These are phyloP conservation scores for Lasioglossum lativentre DNA, from an alignment of 2,888 invertebrate genomes.

Conservation along the genomic window DNA sequence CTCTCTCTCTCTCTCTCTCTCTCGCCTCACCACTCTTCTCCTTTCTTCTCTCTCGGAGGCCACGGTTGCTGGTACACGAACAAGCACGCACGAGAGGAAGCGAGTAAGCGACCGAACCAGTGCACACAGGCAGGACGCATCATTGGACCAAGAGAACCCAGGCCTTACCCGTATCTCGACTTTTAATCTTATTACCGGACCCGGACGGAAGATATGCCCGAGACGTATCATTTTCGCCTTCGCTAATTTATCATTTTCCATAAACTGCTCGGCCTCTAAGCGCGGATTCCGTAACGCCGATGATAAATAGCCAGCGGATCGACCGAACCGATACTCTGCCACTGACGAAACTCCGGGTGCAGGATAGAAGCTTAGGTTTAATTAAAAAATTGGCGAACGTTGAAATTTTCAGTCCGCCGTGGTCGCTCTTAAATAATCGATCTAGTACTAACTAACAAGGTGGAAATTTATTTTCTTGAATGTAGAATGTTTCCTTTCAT, in stretches of 20 bases:
- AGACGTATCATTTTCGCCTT: constrained; percentile 77
- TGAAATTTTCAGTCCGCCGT: no score
- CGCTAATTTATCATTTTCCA: constrained; percentile 75
- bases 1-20: neutral
- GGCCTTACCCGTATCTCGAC: constrained; percentile 73
- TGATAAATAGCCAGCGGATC: constrained; percentile 65
- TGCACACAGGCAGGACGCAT: constrained; percentile 44
- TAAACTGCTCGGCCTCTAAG: constrained; percentile 68
- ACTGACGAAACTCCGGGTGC: constrained; percentile 15
- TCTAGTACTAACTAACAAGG: no score
- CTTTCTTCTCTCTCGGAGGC: neutral
- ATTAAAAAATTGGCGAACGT: no score
- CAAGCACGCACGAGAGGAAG: constrained; percentile 33
- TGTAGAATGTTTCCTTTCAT: neutral
- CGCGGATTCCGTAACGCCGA: constrained; percentile 67
- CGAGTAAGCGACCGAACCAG: constrained; percentile 12
- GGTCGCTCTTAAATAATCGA: no score
- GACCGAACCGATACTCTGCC: constrained; percentile 42
- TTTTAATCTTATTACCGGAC: constrained; percentile 79
- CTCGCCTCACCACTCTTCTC: neutral
- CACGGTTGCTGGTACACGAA: constrained; percentile 17
- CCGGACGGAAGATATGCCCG: constrained; percentile 71
- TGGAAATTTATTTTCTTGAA: no score
- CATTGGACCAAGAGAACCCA: constrained; percentile 55
- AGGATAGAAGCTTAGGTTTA: neutral